Conservation (phyloP, 2,113 vertebrate genomes). For the Gasterosteus nipponicus region DNA sequence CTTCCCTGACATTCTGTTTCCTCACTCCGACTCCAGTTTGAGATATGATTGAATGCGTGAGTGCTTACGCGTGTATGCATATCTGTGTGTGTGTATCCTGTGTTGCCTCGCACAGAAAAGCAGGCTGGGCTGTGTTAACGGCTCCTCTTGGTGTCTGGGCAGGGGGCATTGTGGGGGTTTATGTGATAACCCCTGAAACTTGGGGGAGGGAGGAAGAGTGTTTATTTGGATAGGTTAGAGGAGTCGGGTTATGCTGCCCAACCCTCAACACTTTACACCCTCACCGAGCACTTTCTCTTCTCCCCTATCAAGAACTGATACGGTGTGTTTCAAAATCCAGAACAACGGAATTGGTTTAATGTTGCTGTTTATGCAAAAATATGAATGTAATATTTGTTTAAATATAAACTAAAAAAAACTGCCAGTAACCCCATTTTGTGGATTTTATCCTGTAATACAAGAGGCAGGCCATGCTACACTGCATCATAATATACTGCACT, state of each 20-base stretch:
- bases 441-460: not conserved
- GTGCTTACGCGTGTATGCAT: slow-evolving; percentile 7
- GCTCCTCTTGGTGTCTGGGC: slow-evolving; percentile 49
- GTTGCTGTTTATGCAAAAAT: not conserved
- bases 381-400: not conserved
- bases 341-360: not conserved
- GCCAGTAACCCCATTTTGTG: not conserved
- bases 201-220: slow-evolving; percentile 59
- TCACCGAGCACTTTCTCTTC: slow-evolving; percentile 46
- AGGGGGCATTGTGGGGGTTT: slow-evolving; percentile 47
- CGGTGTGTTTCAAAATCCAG: slow-evolving; percentile 22
- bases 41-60: slow-evolving; percentile 65
- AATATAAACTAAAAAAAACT: not conserved
- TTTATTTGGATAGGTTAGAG: slow-evolving; percentile 75
- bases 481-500: not conserved
- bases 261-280: slow-evolving; percentile 45
- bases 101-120: slow-evolving; percentile 48
- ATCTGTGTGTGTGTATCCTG: slow-evolving; percentile 58
- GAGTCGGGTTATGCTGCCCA: slow-evolving; percentile 58
- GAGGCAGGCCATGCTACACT: not conserved
- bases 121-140: slow-evolving; percentile 50
- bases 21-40: slow-evolving; percentile 64
- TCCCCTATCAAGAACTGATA: slow-evolving; percentile 40
- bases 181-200: slow-evolving; percentile 67
- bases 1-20: slow-evolving; percentile 77